Conservation (phyloP, 2,888 invertebrate species). For the Eudemis profundana region DNA sequence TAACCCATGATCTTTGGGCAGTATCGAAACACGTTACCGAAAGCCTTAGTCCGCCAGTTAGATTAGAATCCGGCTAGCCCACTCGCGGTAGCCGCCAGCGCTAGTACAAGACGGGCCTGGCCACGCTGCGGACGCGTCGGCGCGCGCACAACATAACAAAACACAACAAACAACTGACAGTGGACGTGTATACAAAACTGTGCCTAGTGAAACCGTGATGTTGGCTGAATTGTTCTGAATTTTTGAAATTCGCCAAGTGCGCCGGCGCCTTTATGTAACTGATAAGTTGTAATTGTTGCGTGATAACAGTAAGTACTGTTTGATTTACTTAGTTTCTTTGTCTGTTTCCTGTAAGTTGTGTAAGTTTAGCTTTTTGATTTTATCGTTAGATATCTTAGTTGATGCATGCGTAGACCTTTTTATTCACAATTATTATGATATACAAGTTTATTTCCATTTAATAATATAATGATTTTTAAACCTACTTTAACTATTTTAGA, state of each 20-base stretch:
- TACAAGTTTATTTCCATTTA: too few relatives aligned
- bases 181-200: constrained; percentile 54
- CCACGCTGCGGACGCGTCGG: constrained; percentile 74
- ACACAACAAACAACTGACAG: constrained; percentile 60
- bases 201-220: constrained; percentile 62
- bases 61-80: constrained; percentile 67
- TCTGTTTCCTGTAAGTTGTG: constrained; percentile 26
- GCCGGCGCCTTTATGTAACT: constrained; percentile 53
- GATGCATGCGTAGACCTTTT: neutral
- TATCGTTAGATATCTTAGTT: neutral
- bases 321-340: constrained; percentile 49
- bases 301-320: constrained; percentile 79
- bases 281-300: constrained; percentile 76
- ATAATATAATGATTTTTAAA: too few relatives aligned
- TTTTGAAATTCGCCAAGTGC: constrained; percentile 49
- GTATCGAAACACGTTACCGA: constrained; percentile 31
- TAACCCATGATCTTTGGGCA: constrained; percentile 31
- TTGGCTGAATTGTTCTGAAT: constrained; percentile 54
- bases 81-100: constrained; percentile 62
- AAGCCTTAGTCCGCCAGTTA: constrained; percentile 52
- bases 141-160: constrained; percentile 63
- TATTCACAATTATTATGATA: neutral
- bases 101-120: constrained; percentile 78
- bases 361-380: constrained; percentile 5
- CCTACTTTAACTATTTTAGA: too few relatives aligned